Evolutionary conservation across 2,113 vertebrate genomes (phyloP).

Genomic region (Poicephalus gulielmi): DNA sequence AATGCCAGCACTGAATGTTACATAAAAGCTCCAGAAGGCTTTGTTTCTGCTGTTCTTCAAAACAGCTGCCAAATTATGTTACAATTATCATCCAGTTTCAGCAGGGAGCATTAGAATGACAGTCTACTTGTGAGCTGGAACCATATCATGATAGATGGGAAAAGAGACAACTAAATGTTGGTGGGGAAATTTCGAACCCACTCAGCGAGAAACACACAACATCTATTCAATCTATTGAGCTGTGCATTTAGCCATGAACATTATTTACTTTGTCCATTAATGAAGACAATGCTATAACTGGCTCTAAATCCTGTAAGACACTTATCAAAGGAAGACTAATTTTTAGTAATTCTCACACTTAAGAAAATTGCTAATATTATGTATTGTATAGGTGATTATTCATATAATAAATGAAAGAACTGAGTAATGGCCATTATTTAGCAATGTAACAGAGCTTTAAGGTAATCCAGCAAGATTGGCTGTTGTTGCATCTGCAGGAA

Average conservation of each 20-base stretch:
- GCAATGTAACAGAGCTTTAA: not conserved
- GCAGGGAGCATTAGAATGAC: not conserved
- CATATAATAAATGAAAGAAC: not conserved
- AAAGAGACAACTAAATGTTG: not conserved
- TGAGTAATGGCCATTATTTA: not conserved
- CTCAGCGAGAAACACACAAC: not conserved
- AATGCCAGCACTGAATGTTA: not conserved
- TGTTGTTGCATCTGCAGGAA: not conserved
- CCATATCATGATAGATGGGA: not conserved
- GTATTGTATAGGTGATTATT: not conserved
- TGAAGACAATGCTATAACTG: not conserved
- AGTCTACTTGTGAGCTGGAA: not conserved
- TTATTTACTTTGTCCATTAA: not conserved
- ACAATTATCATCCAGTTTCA: not conserved
- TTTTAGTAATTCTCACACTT: not conserved
- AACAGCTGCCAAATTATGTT: slow-evolving; percentile 34
- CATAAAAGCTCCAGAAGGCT: slow-evolving; percentile 33
- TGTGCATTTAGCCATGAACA: not conserved
- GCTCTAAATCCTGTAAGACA: not conserved
- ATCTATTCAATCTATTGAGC: not conserved
- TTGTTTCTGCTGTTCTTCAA: slow-evolving; percentile 24
- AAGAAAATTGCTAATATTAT: not conserved
- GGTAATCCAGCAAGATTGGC: not conserved
- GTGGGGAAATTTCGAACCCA: not conserved
- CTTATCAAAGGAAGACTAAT: not conserved